Conservation (phyloP, 2,888 invertebrate species). For the Scrobipalpa costella region DNA sequence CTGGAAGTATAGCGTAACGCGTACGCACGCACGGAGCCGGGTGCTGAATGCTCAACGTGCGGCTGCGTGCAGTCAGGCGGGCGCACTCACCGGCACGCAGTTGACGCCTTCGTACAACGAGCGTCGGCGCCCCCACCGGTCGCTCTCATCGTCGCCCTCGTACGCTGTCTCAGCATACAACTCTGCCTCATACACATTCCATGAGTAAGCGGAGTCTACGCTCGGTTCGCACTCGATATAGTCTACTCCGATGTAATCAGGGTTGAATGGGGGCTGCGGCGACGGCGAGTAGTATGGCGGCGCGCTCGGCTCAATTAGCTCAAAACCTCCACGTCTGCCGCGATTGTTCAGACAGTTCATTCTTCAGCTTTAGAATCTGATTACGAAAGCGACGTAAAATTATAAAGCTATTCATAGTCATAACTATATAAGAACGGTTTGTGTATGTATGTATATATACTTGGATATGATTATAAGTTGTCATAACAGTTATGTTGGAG, state of each 20-base stretch:
- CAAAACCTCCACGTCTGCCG: slow-evolving; percentile 50
- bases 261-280: slow-evolving; percentile 69
- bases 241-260: slow-evolving; percentile 51
- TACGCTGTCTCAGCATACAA: slow-evolving; percentile 45
- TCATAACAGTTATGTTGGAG: slow-evolving; percentile 22
- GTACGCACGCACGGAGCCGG: slow-evolving; percentile 40
- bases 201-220: slow-evolving; percentile 39
- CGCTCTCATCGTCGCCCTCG: slow-evolving; percentile 47
- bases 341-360: slow-evolving; percentile 67
- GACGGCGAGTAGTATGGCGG: slow-evolving; percentile 60
- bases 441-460: slow-evolving; percentile 10
- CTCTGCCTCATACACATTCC: slow-evolving; percentile 48
- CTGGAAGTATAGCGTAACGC: slow-evolving; percentile 47
- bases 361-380: slow-evolving; percentile 33
- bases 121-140: slow-evolving; percentile 57
- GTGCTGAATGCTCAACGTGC: slow-evolving; percentile 49
- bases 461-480: neutral
- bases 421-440: neutral
- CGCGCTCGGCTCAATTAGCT: slow-evolving; percentile 54
- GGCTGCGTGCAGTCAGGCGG: slow-evolving; percentile 54
- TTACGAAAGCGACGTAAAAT: slow-evolving; percentile 26
- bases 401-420: neutral
- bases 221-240: slow-evolving; percentile 41
- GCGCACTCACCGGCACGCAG: slow-evolving; percentile 65
- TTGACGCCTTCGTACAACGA: slow-evolving; percentile 76